A percentile compares a stretch with the other conserved stretches of the same genome.
Evolutionary conservation across 2,113 vertebrate genomes (phyloP).

Genomic region (Syrmaticus mikado): DNA sequence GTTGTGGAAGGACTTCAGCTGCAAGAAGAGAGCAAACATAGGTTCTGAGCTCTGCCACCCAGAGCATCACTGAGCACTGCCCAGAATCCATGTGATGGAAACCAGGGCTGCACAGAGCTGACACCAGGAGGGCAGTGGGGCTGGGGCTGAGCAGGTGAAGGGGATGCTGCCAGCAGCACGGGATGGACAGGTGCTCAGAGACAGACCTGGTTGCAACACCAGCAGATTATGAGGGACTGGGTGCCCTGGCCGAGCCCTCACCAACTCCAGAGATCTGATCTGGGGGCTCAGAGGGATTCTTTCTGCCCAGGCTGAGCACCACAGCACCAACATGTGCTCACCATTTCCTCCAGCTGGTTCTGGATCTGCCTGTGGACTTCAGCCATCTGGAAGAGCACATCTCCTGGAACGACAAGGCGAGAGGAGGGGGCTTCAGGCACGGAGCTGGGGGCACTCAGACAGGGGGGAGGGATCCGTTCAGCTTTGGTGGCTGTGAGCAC

Average conservation of each 20-base stretch:
- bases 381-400: constrained; percentile 99
- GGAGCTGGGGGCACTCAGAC: accelerated
- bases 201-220: background rate
- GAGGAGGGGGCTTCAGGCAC: background rate
- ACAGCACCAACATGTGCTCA: constrained; percentile 71
- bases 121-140: background rate
- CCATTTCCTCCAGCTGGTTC: constrained; percentile 97
- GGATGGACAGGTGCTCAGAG: background rate
- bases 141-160: background rate
- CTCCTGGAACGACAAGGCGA: constrained; percentile 80
- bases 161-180: background rate
- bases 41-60: background rate
- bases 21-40: background rate
- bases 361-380: constrained; percentile 98
- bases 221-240: background rate
- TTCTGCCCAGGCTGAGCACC: background rate
- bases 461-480: background rate
- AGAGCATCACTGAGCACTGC: background rate
- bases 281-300: background rate
- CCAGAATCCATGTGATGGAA: background rate
- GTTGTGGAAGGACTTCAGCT: constrained; percentile 98
- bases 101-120: background rate
- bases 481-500: background rate
- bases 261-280: background rate
- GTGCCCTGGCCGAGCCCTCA: background rate